phyloP scores from a whole-genome alignment of 2,797 vertebrate genomes.

The Lophius americanus region DNA sequence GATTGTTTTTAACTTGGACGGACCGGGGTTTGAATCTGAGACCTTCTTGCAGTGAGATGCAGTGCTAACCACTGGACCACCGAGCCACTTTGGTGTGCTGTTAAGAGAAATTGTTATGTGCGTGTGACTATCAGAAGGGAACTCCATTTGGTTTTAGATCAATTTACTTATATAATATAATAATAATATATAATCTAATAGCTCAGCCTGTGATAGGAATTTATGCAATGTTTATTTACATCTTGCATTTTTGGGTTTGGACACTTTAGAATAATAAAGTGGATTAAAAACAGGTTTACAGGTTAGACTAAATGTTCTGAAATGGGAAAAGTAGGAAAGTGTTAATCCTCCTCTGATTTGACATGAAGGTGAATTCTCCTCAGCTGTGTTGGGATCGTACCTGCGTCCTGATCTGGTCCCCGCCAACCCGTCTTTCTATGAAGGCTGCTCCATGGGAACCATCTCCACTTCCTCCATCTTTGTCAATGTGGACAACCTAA shows the following conservation, averaged over 20 bases:
- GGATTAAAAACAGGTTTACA: too few relatives aligned
- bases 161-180: neutral
- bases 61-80: too few relatives aligned
- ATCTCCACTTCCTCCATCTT: conserved; percentile 80
- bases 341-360: neutral
- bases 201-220: neutral
- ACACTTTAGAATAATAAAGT: neutral
- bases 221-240: too few relatives aligned
- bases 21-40: too few relatives aligned
- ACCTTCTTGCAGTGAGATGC: too few relatives aligned
- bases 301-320: neutral
- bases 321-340: neutral
- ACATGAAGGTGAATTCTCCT: neutral
- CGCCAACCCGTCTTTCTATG: conserved; percentile 66
- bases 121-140: neutral
- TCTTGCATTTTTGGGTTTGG: neutral
- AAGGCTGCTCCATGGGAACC: conserved; percentile 80
- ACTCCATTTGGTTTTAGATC: neutral
- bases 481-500: conserved; percentile 72
- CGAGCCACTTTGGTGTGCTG: too few relatives aligned
- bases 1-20: too few relatives aligned
- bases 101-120: neutral
- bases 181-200: too few relatives aligned
- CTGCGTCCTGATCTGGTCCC: conserved; percentile 76
- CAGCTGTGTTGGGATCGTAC: conserved; percentile 73